Conservation (phyloP, 2,888 invertebrate genomes). For the Zygothrica quintamaculata region DNA sequence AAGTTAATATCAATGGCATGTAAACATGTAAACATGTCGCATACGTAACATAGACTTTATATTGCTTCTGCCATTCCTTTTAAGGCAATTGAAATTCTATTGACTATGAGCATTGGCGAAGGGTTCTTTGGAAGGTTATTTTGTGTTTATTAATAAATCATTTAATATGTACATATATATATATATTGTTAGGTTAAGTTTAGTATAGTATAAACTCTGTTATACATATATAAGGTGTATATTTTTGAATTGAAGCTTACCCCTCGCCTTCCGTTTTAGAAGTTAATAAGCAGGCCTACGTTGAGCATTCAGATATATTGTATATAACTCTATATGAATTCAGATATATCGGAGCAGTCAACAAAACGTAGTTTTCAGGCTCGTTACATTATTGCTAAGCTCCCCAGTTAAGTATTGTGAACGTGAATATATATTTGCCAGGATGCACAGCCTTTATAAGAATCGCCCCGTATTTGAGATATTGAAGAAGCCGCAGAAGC, state of each 20-base stretch:
- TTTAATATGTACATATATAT: too few relatives aligned
- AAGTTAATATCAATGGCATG: too few relatives aligned
- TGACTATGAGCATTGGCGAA: too few relatives aligned
- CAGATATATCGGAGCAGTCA: conserved; percentile 28
- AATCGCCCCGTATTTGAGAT: conserved; percentile 30
- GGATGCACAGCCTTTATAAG: conserved; percentile 49
- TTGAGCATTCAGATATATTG: conserved; percentile 16
- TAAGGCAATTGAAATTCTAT: too few relatives aligned
- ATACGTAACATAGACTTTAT: too few relatives aligned
- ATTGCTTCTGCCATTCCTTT: too few relatives aligned
- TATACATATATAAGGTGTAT: too few relatives aligned
- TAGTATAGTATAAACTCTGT: too few relatives aligned
- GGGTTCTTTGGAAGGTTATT: too few relatives aligned
- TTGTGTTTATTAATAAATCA: too few relatives aligned
- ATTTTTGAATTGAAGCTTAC: not conserved
- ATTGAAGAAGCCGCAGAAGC: conserved; percentile 27
- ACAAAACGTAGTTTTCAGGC: conserved; percentile 22
- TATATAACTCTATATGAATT: not conserved
- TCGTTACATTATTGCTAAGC: conserved; percentile 32
- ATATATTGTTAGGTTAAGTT: too few relatives aligned
- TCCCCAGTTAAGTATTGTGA: conserved; percentile 12
- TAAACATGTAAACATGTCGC: too few relatives aligned
- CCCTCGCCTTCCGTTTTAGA: not conserved
- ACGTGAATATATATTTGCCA: not conserved
- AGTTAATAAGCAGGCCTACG: conserved; percentile 21